A percentile compares a stretch with the other conserved stretches of the same genome.
Conservation (phyloP, 2,888 invertebrate genomes). For the Odontothrips loti region DNA sequence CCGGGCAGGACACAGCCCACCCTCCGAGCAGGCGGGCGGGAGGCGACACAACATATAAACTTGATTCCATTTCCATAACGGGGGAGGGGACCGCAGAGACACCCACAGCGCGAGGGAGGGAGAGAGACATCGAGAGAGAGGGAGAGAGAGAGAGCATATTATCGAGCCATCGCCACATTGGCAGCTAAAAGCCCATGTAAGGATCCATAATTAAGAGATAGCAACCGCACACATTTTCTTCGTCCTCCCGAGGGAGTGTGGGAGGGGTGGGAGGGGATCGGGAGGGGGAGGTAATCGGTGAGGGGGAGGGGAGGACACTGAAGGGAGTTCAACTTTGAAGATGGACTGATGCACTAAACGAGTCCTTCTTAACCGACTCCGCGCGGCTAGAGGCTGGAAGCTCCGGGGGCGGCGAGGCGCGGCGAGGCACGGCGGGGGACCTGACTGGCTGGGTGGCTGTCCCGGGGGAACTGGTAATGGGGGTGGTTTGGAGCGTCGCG, state of each 20-base stretch:
- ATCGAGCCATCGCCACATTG: background rate
- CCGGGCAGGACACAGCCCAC: too few species aligned
- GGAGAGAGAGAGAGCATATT: background rate
- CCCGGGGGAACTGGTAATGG: background rate
- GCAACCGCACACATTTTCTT: background rate
- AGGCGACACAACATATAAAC: background rate
- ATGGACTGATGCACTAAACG: too few species aligned
- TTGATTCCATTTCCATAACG: conserved; percentile 6
- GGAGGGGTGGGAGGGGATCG: background rate
- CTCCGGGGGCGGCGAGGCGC: too few species aligned
- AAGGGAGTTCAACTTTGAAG: background rate
- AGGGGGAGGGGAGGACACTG: background rate
- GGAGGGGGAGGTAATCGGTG: too few species aligned
- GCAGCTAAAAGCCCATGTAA: conserved; percentile 18
- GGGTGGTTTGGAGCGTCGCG: background rate
- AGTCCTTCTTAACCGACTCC: too few species aligned
- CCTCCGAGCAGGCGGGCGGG: background rate
- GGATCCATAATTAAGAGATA: conserved; percentile 8
- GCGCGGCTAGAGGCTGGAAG: too few species aligned
- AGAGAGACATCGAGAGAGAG: background rate
- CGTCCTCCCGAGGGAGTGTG: background rate
- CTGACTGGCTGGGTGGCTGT: background rate
- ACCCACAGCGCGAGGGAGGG: background rate
- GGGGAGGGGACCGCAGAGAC: background rate
- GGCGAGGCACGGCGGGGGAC: background rate